These are phyloP conservation scores for Drosophila kikkawai DNA, from an alignment of 1,140 invertebrate genomes.

Conservation along the genomic window DNA sequence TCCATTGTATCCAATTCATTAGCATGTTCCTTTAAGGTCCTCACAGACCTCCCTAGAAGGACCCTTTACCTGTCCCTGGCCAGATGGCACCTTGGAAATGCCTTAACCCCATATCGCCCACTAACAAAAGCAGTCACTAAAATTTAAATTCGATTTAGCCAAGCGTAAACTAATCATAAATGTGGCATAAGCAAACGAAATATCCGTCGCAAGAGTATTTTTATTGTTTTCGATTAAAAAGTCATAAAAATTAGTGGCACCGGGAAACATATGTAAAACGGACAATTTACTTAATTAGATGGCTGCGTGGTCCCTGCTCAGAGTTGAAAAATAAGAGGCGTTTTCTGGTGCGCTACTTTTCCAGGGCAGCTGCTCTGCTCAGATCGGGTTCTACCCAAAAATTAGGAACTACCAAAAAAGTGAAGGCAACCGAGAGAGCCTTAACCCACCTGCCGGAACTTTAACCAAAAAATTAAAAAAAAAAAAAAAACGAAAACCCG, in stretches of 20 bases:
- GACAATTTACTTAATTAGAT: constrained; percentile 81
- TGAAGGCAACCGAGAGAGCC: constrained; percentile 48
- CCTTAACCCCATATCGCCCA: constrained; percentile 8
- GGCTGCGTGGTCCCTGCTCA: constrained; percentile 37
- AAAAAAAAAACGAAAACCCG: constrained; percentile 21
- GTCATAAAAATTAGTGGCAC: constrained; percentile 64
- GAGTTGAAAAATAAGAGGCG: constrained; percentile 61
- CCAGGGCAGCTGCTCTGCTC: constrained; percentile 30
- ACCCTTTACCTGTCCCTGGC: constrained; percentile 29
- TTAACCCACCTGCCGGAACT: constrained; percentile 74
- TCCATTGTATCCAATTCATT: not conserved
- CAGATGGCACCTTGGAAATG: constrained; percentile 25
- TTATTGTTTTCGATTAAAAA: constrained; percentile 82
- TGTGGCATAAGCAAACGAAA: constrained; percentile 61
- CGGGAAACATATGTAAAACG: constrained; percentile 77
- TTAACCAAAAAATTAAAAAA: constrained; percentile 37
- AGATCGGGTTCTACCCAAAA: constrained; percentile 46
- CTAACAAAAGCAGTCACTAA: constrained; percentile 13
- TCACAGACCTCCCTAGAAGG: not conserved
- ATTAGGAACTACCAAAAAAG: constrained; percentile 62
- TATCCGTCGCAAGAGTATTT: constrained; percentile 42
- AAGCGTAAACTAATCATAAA: constrained; percentile 71
- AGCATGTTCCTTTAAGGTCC: not conserved
- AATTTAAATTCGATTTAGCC: constrained; percentile 58
- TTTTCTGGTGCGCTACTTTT: constrained; percentile 77